phyloP scores from a whole-genome alignment of 2,888 invertebrate species.

The Drosophila merina region DNA sequence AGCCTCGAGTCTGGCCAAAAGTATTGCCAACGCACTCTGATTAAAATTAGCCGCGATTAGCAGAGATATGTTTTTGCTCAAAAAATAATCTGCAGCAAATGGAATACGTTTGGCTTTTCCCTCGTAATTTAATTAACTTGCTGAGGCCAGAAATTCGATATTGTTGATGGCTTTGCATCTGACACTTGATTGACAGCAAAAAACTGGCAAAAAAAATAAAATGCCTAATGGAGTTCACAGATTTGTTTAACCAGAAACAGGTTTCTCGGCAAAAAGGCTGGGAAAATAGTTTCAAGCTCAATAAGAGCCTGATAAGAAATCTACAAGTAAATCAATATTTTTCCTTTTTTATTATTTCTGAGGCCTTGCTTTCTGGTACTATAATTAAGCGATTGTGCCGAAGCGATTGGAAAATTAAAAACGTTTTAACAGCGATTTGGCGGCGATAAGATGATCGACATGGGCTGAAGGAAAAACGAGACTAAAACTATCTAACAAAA shows the following conservation, averaged over 20 bases:
- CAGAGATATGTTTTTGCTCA: constrained; percentile 40
- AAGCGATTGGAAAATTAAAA: constrained; percentile 74
- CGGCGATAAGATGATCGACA: constrained; percentile 57
- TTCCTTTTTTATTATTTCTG: constrained; percentile 17
- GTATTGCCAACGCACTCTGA: constrained; percentile 67
- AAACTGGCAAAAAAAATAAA: constrained; percentile 49
- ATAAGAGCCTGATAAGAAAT: constrained; percentile 27
- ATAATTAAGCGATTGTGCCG: constrained; percentile 74
- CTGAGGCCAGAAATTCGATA: constrained; percentile 80
- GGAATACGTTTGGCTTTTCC: constrained; percentile 52
- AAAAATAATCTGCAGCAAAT: constrained; percentile 2
- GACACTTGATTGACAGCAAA: constrained; percentile 79
- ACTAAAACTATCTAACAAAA: constrained; percentile 9
- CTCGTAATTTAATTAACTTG: constrained; percentile 80
- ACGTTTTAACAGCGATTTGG: constrained; percentile 69
- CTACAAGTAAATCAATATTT: constrained; percentile 36
- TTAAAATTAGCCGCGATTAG: constrained; percentile 70
- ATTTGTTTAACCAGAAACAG: constrained; percentile 17
- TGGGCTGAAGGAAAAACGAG: constrained; percentile 4
- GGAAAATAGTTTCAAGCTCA: constrained; percentile 23
- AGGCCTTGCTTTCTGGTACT: constrained; percentile 57
- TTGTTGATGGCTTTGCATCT: constrained; percentile 78
- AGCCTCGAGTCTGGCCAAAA: constrained; percentile 57
- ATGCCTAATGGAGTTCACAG: constrained; percentile 31
- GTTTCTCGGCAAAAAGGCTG: constrained; percentile 20